Base-by-base conservation (phyloP, 2,113 vertebrate species). In the Strix uralensis region DNA sequence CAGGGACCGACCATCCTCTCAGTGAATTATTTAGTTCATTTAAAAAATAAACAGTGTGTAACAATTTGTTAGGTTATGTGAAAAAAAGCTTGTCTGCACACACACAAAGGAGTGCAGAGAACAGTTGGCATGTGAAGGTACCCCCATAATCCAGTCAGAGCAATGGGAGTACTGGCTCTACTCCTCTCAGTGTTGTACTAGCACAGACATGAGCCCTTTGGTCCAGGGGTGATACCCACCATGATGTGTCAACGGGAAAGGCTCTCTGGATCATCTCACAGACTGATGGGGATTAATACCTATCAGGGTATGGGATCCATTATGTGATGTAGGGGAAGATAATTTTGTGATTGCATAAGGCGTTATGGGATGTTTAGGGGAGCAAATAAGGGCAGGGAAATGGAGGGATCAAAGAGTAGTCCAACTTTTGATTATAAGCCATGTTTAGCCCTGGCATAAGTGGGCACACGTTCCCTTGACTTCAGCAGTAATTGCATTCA, bases 121-220 rank as follows among this genome's bases (percentile, higher is more conserved):
- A 47, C 81, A 71, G 32, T 0, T 18, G 21, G 22, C 15, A 30
- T 36, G 11, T 30, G 27, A 7, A 65, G 13, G 21, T 84, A 85
- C 12, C 13, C 46, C 16, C 20, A 46, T 38, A 82, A 88, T 1
- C 15, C 65, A 52, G 20, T 7, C 27, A 92, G 61, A 71, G n/a
- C 79, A 87, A 79, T 3, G 2, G 15, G 15, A 92, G 32, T 25
- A 17, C 0, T 1, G 58, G 22, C 32, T 80, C 0, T 0, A 10
- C 9, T 47, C 34, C 16, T 69, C 17, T 63, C 51, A 18, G 27
- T 9, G 23, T 12, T 78, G 30, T 38, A 15, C 18, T 25, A 27
- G 51, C 36, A 40, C 15, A 74, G 23, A 21, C 38, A 13, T 1
- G 15, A 87, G 19, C 32, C 32, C 26, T 72, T 59, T 72, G 25